Evolutionary conservation across 2,888 invertebrate species (phyloP), one percentile per base, ranked within the genome.

Genomic region (Choristoneura rosaceana): DNA sequence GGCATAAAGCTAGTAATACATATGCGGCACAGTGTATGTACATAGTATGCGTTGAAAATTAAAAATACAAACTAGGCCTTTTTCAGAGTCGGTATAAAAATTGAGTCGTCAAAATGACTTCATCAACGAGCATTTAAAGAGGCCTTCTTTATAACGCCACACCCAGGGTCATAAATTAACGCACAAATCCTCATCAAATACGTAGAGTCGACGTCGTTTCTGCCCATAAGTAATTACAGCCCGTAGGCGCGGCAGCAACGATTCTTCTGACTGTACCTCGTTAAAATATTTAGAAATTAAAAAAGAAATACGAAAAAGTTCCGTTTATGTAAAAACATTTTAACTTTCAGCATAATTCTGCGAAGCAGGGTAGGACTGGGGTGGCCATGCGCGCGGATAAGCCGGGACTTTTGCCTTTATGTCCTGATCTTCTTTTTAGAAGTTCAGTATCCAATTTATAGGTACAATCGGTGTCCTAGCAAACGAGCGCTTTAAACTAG

Each of bases 321-420:
- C 7, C 47, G 47, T 47, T 47, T 47, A n/a, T 47, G 14, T 47
- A 45, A 62, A 38, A 61, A 41, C 50, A 14, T 47, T 15, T 59
- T 47, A 65, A 70, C 70, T 70, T 66, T 17, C 10, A 17, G 65
- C 60, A 66, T 70, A 70, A 60, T 47, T 65, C 59, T 9, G 64
- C 7, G 58, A 70, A 60, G 60, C 9, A 9, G 52, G 15, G 38
- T 47, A 47, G 47, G 45, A 14, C 45, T 45, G 12, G n/a, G n/a
- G 47, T 47, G 12, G 14, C 47, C 47, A 47, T n/a, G 5, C 7
- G n/a, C 14, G 5, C 47, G 47, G 47, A 14, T 47, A n/a, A 4
- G n/a, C 4, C 4, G 5, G 5, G 47, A 47, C 47, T n/a, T 47
- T 47, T n/a, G 14, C 9, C 43, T 43, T 43, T 43, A 8, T 43